These are phyloP conservation scores for Drosophila borborema DNA, from an alignment of 2,888 invertebrate genomes.

Conservation along the genomic window DNA sequence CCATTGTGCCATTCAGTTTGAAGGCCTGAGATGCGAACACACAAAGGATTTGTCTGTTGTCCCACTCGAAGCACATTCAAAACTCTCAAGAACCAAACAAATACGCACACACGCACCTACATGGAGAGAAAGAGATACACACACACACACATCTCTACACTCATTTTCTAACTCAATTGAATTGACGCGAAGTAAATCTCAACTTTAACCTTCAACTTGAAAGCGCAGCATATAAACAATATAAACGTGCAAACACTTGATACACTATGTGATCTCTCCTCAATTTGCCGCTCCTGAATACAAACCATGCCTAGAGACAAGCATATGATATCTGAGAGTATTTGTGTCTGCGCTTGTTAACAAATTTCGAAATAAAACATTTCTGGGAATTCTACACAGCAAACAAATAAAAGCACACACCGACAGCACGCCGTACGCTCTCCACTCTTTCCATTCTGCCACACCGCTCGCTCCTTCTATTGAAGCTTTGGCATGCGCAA, in stretches of 20 bases:
- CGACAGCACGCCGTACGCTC: slow-evolving; percentile 33
- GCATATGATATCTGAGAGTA: background rate
- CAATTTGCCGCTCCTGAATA: slow-evolving; percentile 4
- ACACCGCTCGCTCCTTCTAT: slow-evolving; percentile 5
- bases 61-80: slow-evolving; percentile 34
- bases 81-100: slow-evolving; percentile 14
- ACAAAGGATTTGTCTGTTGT: slow-evolving; percentile 56
- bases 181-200: slow-evolving; percentile 35
- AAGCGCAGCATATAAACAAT: slow-evolving; percentile 39
- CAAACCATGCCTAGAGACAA: slow-evolving; percentile 18
- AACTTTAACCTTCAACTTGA: slow-evolving; percentile 79
- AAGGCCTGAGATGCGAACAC: slow-evolving; percentile 19
- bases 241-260: slow-evolving; percentile 67
- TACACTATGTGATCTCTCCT: slow-evolving; percentile 60
- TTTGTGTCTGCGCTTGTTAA: slow-evolving; percentile 64
- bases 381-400: slow-evolving; percentile 67
- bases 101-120: background rate
- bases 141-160: slow-evolving; percentile 1
- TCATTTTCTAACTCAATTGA: slow-evolving; percentile 44
- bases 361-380: slow-evolving; percentile 76
- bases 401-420: slow-evolving; percentile 43
- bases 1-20: slow-evolving; percentile 26
- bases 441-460: slow-evolving; percentile 17
- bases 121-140: background rate
- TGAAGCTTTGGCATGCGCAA: slow-evolving; percentile 70